A percentile compares a stretch with the other conserved stretches of the same genome.
These are phyloP conservation scores for Lepidocyrtinus sp. DNA, from an alignment of 2,888 invertebrate genomes.

Conservation along the genomic window DNA sequence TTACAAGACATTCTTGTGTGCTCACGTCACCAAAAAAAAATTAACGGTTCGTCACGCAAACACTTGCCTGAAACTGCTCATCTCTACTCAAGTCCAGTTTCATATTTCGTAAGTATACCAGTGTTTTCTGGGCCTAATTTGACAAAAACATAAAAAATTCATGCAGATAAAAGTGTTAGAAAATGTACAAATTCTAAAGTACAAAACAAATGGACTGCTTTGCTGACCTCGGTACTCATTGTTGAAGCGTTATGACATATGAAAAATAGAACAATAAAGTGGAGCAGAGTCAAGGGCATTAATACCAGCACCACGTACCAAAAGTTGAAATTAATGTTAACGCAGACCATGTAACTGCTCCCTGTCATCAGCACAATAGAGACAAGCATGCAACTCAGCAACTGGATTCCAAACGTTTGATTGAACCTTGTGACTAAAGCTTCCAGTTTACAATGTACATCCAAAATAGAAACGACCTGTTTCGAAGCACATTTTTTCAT, in stretches of 20 bases:
- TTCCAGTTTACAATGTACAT: slow-evolving; percentile 42
- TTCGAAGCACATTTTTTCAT: neutral
- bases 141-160: neutral
- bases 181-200: no score
- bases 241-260: slow-evolving; percentile 23
- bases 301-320: slow-evolving; percentile 22
- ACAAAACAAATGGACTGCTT: no score
- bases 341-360: slow-evolving; percentile 28
- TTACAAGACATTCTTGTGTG: neutral
- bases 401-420: slow-evolving; percentile 31
- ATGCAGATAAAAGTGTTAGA: neutral
- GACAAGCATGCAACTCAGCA: slow-evolving; percentile 32
- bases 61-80: slow-evolving; percentile 20
- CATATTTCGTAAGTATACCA: slow-evolving; percentile 3
- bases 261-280: slow-evolving; percentile 14
- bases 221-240: slow-evolving; percentile 42
- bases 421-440: slow-evolving; percentile 31
- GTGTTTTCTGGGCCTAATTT: slow-evolving; percentile 46
- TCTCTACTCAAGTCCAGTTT: neutral
- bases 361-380: slow-evolving; percentile 32
- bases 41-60: neutral
- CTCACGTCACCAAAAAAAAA: neutral
- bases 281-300: slow-evolving; percentile 15
- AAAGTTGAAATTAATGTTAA: slow-evolving; percentile 19
- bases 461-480: slow-evolving; percentile 16